phyloP scores from a whole-genome alignment of 2,888 invertebrate genomes.

The Oxyteleia sp. region DNA sequence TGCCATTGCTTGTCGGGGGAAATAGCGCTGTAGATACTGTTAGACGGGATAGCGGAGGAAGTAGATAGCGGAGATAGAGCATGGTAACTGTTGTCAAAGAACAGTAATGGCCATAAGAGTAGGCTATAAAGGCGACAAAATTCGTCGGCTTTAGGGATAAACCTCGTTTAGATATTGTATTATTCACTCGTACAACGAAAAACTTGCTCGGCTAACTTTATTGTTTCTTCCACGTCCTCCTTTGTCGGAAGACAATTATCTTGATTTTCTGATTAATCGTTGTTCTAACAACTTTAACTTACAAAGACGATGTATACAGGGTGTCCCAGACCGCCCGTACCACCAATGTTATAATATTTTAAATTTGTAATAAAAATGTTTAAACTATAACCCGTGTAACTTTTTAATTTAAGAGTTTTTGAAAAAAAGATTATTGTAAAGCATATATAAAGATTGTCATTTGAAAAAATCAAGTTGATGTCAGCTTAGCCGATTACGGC shows the following conservation, averaged over 20 bases:
- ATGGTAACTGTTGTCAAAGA: slow-evolving; percentile 79
- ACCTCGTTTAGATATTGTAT: slow-evolving; percentile 64
- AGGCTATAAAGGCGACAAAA: slow-evolving; percentile 73
- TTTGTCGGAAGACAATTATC: slow-evolving; percentile 49
- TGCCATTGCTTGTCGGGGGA: slow-evolving; percentile 65
- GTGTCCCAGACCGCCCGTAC: too few relatives aligned
- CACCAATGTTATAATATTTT: not conserved
- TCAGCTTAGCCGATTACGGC: too few relatives aligned
- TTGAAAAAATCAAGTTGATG: too few relatives aligned
- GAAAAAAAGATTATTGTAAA: too few relatives aligned
- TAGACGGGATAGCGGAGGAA: slow-evolving; percentile 68
- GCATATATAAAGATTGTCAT: too few relatives aligned
- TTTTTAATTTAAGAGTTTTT: too few relatives aligned
- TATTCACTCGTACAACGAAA: slow-evolving; percentile 58
- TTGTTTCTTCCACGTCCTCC: slow-evolving; percentile 49
- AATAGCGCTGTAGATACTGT: slow-evolving; percentile 72
- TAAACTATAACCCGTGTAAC: too few relatives aligned
- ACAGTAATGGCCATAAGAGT: slow-evolving; percentile 77
- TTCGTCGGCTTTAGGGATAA: slow-evolving; percentile 64
- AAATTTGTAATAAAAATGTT: not conserved
- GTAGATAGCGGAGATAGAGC: slow-evolving; percentile 78
- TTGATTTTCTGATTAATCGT: slow-evolving; percentile 51
- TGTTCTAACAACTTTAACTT: slow-evolving; percentile 16
- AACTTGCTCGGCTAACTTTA: slow-evolving; percentile 57
- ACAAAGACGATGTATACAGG: too few relatives aligned